Base-by-base conservation (phyloP, 2,888 invertebrate species). In the Agelastica alni region DNA sequence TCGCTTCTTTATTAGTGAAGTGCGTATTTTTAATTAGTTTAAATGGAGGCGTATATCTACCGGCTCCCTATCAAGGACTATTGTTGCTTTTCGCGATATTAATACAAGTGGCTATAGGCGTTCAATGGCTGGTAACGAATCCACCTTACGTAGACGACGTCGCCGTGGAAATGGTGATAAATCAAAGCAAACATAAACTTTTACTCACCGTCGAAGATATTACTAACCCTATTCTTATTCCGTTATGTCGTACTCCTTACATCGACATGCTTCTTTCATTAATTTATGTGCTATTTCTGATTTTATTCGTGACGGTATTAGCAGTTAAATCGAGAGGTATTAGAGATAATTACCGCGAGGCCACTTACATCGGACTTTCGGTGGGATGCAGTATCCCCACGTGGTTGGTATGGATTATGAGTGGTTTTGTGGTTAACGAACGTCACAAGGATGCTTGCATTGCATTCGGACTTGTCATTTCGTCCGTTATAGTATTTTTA, bases 11-110 rank as follows among this genome's bases (percentile, higher is more conserved):
- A 43, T 83, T 96, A 66, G 96, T 96, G 61, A 96, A 96, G 79
- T 91, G 94, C 77, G 93, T 96, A 64, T 95, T 96, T 75, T 83
- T 96, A 56, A 85, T 96, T 64, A 93, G 94, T 71, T 84, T 95
- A 58, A 93, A 95, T 77, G 88, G 91, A 47, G 93, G 91, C 58
- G 93, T 94, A 43, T 95, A 96, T 74, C 81, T 96, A 49, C 94
- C 94, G 47, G 93, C 95, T 4, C 89, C 93, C 9, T 96, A 96
- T 77, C 96, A 96, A 79, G 90, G 87, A 60, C 83, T 96, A 18
- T 82, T 96, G 65, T 81, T 96, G 63, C 85, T 93, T 69, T 96
- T 96, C 75, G 93, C 94, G 17, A 90, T 95, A 55, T 85, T 93
- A 73, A 94, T 95, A 62, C 93, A 94, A 80, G 87, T 91, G 66